Conservation (phyloP, 2,888 invertebrate species). For the Drosophila crucigera region DNA sequence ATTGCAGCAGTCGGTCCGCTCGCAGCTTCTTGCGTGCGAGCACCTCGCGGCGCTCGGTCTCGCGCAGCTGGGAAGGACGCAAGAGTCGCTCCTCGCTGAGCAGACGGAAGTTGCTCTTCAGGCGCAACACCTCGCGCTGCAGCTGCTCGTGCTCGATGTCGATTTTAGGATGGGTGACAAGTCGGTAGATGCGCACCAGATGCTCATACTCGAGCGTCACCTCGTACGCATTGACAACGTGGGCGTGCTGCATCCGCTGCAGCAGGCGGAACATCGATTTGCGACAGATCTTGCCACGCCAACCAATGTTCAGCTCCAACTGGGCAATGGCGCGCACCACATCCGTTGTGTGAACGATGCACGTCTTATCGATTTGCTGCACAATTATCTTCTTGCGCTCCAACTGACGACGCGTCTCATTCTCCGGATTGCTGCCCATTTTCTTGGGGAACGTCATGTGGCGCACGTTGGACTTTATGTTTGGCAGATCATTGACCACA, state of each 20-base stretch:
- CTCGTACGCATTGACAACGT: slow-evolving; percentile 77
- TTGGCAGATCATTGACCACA: slow-evolving; percentile 63
- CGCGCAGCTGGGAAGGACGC: slow-evolving; percentile 27
- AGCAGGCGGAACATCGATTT: slow-evolving; percentile 89
- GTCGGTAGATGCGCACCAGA: slow-evolving; percentile 71
- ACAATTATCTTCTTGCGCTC: slow-evolving; percentile 88
- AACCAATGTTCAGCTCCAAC: slow-evolving; percentile 86
- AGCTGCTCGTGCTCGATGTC: slow-evolving; percentile 67
- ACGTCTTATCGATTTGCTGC: slow-evolving; percentile 87
- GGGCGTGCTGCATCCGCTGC: slow-evolving; percentile 86
- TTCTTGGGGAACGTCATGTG: slow-evolving; percentile 37
- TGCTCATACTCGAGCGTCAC: slow-evolving; percentile 70
- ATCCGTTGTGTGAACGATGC: slow-evolving; percentile 87
- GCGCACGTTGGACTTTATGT: slow-evolving; percentile 63
- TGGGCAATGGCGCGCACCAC: slow-evolving; percentile 86
- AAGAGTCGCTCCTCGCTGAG: slow-evolving; percentile 65
- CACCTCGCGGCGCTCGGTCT: slow-evolving; percentile 43
- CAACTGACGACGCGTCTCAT: slow-evolving; percentile 73
- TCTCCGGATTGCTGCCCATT: slow-evolving; percentile 19
- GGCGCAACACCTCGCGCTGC: slow-evolving; percentile 71
- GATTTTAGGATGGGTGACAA: slow-evolving; percentile 82
- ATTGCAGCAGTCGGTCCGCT: slow-evolving; percentile 14
- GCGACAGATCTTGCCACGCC: slow-evolving; percentile 87
- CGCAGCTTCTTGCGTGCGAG: slow-evolving; percentile 23
- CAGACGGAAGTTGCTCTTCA: slow-evolving; percentile 76